Base-by-base conservation (phyloP, 1,140 invertebrate species). In the Plectus sambesii region DNA sequence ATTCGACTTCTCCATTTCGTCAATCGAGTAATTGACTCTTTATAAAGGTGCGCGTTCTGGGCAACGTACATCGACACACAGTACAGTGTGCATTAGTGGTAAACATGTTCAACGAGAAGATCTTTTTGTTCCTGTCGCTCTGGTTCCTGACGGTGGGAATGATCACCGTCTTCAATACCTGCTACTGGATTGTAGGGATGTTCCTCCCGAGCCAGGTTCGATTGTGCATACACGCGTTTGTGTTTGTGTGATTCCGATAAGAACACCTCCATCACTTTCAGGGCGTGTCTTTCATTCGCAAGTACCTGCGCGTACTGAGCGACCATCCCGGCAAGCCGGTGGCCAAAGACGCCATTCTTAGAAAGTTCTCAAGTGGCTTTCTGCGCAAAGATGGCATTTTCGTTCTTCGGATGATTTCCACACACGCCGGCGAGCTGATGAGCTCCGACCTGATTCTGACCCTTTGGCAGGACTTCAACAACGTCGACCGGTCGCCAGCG, bases 11-110 rank as follows among this genome's bases (percentile, higher is more conserved):
- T n/a, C n/a, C n/a, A n/a, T n/a, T n/a, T n/a, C n/a, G n/a, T n/a
- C n/a, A n/a, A n/a, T n/a, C n/a, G n/a, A n/a, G n/a, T n/a, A n/a
- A n/a, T n/a, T n/a, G n/a, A n/a, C n/a, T n/a, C n/a, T n/a, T n/a
- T n/a, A n/a, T n/a, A n/a, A n/a, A n/a, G n/a, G n/a, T 33, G 12
- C 30, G 30, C 30, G 30, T 17, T 33, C 30, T 33, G 30, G n/a
- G n/a, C n/a, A n/a, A n/a, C n/a, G n/a, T n/a, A n/a, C n/a, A n/a
- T n/a, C n/a, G n/a, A n/a, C n/a, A 49, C 12, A 40, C 62, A 8
- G 42, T 62, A 5, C 61, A 66, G 51, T 66, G 63, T 44, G 61
- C 60, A n/a, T n/a, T n/a, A n/a, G n/a, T n/a, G n/a, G n/a, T n/a
- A n/a, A n/a, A n/a, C n/a, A n/a, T n/a, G n/a, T n/a, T n/a, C n/a